These are phyloP conservation scores for Hypolimnas misippus DNA, from an alignment of 2,888 invertebrate species.

Conservation along the genomic window DNA sequence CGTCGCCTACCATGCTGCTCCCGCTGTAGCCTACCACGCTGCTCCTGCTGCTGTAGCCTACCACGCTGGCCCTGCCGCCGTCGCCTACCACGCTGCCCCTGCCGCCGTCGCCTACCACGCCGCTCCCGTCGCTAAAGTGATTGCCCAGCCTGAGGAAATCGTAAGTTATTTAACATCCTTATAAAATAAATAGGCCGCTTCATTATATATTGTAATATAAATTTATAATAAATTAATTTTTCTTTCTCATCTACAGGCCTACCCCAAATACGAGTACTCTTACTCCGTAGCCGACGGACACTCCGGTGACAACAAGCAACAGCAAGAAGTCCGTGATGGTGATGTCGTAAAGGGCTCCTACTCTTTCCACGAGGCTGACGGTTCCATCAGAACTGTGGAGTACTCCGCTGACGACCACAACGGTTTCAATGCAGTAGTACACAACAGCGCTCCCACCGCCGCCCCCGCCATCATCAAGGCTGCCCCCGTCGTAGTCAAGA, in stretches of 20 bases:
- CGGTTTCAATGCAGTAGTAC: conserved; percentile 66
- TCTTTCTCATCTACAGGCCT: conserved; percentile 47
- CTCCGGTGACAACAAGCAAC: conserved; percentile 79
- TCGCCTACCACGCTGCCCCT: conserved; percentile 1
- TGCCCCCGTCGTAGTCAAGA: conserved; percentile 64
- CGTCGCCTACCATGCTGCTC: conserved; percentile 37
- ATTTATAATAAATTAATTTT: neutral
- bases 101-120: conserved; percentile 5
- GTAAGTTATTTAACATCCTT: neutral
- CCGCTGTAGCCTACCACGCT: conserved; percentile 60
- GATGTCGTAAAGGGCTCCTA: conserved; percentile 79
- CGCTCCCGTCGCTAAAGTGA: conserved; percentile 36
- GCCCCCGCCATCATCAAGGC: conserved; percentile 63
- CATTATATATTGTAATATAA: no score
- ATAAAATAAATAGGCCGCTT: no score
- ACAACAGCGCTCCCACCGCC: conserved; percentile 62
- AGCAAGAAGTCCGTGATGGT: conserved; percentile 76
- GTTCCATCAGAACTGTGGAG: conserved; percentile 77
- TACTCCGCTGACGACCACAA: conserved; percentile 79
- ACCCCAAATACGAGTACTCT: conserved; percentile 70
- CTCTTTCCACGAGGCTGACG: conserved; percentile 78
- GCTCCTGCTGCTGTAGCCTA: conserved; percentile 57
- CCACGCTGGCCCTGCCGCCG: conserved; percentile 4
- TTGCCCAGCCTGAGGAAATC: conserved; percentile 48
- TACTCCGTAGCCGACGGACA: conserved; percentile 79